Base-by-base conservation (phyloP, 1,140 invertebrate genomes). In the Patella vulgata region DNA sequence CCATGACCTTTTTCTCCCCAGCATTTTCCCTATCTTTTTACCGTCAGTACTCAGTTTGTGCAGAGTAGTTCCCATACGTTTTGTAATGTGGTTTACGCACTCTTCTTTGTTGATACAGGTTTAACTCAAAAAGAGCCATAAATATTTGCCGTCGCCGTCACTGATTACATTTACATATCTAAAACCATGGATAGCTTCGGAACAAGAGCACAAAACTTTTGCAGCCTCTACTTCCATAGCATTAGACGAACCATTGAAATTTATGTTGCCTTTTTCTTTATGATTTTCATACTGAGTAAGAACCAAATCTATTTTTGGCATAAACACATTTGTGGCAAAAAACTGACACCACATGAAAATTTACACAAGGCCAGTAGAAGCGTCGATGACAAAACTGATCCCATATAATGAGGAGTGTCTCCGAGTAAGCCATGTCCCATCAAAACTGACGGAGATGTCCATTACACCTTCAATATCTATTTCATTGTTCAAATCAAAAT, bases 11-110 rank as follows among this genome's bases (percentile, higher is more conserved):
- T 50, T 9, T 40, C 59, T 23, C 59, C 52, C 44, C 47, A 62
- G 52, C 0, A 51, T 54, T 8, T 54, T 39, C 8, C 19, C 44
- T 17, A n/a, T 9, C 40, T 62, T 62, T 21, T 14, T 25, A 9
- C 44, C 42, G n/a, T 54, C 51, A 19, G 50, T 27, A 4, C 47
- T 51, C n/a, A 61, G 39, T 46, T 62, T 62, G 12, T 40, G 39
- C 4, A 62, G 30, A 8, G 59, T 51, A 33, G 59, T 55, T 30
- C 51, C 40, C 11, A 62, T 40, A 4, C 52, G 39, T 33, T 62
- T 62, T 50, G 50, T 42, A 43, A 62, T 42, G 47, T 55, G 51
- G 30, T 47, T 62, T 36, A 62, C 40, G 43, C 59, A 62, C 19
- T 55, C 59, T n/a, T 62, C 31, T 52, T 62, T 62, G 17, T 46